Evolutionary conservation across 2,888 invertebrate species (phyloP).

Genomic region (Idaea aversata): DNA sequence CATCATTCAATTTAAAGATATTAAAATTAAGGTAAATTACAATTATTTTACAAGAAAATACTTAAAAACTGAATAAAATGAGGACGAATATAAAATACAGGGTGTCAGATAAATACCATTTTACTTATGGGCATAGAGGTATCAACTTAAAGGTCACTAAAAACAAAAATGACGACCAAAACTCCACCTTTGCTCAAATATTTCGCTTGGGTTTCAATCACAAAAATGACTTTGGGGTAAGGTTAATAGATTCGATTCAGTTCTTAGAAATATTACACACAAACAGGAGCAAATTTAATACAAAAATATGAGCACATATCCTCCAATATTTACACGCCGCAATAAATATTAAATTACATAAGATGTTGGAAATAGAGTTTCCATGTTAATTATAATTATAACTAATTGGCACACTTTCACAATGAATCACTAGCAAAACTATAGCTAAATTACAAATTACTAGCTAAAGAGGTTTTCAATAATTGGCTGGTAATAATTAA

Average conservation of each 20-base stretch:
- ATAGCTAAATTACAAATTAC: conserved; percentile 59
- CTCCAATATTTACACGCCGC: conserved; percentile 53
- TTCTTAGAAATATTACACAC: conserved; percentile 12
- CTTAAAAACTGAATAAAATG: background rate
- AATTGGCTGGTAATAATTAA: background rate
- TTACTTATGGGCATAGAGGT: too few species aligned
- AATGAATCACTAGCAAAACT: conserved; percentile 78
- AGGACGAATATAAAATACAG: background rate
- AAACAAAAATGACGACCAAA: background rate
- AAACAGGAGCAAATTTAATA: conserved; percentile 13
- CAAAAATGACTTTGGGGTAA: conserved; percentile 1
- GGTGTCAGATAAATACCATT: background rate
- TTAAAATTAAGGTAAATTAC: background rate
- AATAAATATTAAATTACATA: conserved; percentile 69
- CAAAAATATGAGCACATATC: conserved; percentile 33
- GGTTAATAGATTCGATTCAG: background rate
- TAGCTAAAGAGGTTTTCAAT: conserved; percentile 62
- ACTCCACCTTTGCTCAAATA: background rate
- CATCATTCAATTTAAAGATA: background rate
- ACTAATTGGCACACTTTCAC: conserved; percentile 80
- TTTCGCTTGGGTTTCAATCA: background rate
- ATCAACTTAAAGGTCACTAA: background rate
- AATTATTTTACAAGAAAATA: conserved; percentile 1
- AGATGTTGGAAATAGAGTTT: conserved; percentile 46
- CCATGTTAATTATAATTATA: conserved; percentile 43